A percentile compares a stretch with the other conserved stretches of the same genome.
Evolutionary conservation across 2,888 invertebrate genomes (phyloP).

Genomic region (Alviniconcha strummeri): DNA sequence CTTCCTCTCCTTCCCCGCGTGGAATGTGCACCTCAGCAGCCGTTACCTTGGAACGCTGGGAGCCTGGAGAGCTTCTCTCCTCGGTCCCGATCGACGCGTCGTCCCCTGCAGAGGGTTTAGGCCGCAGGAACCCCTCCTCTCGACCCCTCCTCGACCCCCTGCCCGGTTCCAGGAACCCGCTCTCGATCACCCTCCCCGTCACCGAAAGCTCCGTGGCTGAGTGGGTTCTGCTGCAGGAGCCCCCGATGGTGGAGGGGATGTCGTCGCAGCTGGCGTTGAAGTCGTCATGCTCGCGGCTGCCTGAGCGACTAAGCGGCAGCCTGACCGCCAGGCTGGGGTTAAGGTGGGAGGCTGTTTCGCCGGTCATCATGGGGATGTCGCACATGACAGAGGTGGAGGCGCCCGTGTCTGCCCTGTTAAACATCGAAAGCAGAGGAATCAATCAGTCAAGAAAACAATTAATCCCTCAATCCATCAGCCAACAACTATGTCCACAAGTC

Average conservation of each 20-base stretch:
- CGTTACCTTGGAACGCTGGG: background rate
- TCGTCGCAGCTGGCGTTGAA: constrained; percentile 27
- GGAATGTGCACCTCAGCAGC: constrained; percentile 30
- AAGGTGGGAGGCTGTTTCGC: constrained; percentile 31
- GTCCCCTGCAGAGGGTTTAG: background rate
- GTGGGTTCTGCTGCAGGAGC: constrained; percentile 26
- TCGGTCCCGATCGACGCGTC: background rate
- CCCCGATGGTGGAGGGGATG: constrained; percentile 33
- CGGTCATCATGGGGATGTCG: constrained; percentile 25
- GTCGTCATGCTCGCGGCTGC: constrained; percentile 30
- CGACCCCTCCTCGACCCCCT: background rate
- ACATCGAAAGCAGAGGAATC: background rate
- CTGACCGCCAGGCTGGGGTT: constrained; percentile 33
- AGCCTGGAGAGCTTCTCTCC: background rate
- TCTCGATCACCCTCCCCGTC: background rate
- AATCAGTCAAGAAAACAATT: too few relatives aligned
- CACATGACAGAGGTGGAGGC: constrained; percentile 14
- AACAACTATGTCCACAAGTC: too few relatives aligned
- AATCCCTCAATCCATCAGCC: too few relatives aligned
- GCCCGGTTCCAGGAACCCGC: constrained; percentile 11
- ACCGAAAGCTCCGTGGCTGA: constrained; percentile 26
- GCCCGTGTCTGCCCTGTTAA: constrained; percentile 9
- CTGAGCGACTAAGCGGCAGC: constrained; percentile 27
- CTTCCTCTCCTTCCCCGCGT: background rate
- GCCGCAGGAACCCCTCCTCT: background rate